Evolutionary conservation across 2,888 invertebrate genomes (phyloP), one percentile per base, ranked within the genome.

Genomic region (Drosophila fungiperda): DNA sequence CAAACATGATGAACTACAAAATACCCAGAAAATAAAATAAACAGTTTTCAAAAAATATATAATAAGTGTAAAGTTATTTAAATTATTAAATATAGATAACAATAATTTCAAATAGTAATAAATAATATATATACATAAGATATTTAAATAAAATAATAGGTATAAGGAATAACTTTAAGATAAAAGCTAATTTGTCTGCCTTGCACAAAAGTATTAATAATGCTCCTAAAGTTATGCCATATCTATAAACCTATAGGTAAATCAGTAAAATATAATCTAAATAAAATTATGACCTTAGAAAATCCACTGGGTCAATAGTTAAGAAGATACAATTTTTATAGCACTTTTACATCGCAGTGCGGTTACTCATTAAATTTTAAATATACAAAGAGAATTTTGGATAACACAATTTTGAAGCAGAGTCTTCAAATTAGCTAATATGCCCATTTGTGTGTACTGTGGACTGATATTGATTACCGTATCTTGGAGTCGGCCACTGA

Each of bases 401-500:
- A 35, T 9, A 40, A 12, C 9, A 26, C 17, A 32, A 32, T 38
- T 26, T 29, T 26, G 26, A 5, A n/a, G 17, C 11, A 7, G 17
- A 26, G n/a, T 5, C 26, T 48, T 49, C n/a, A 36, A 40, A 12
- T 12, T 11, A 60, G 60, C 42, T 64, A 68, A 80, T 80, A 76
- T 38, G 23, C 57, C 65, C 77, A 15, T 57, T 61, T 36, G 9
- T 20, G 26, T 26, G 26, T 26, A 26, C 26, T 26, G 26, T 26
- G 29, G 50, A 33, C 50, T 49, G 40, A 45, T 29, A 55, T 38
- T 55, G 5, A 17, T 38, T 29, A 23, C 23, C 57, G 26, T 68
- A 65, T 50, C 40, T 66, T 48, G 68, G 15, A 60, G 57, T 26
- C 50, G 70, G 73, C 73, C 68, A 66, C 60, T 65, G 67, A 73